Percentiles rank a stretch among this genome's conserved stretches.
Conservation (phyloP, 2,113 vertebrate species). For the Cololabis saira region DNA sequence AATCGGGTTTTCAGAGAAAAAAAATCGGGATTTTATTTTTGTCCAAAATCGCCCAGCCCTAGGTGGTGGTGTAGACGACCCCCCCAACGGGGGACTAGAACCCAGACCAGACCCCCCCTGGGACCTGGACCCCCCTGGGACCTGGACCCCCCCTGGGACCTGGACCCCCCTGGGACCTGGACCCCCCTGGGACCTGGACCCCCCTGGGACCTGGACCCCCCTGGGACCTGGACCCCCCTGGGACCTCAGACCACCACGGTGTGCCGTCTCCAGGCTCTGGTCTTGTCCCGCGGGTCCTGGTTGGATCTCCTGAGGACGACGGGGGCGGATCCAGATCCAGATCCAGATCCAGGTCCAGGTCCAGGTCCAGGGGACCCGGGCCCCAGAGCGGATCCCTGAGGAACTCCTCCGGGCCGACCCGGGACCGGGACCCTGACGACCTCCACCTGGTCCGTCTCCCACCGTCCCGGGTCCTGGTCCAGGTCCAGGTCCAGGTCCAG, state of each 20-base stretch:
- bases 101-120: too few relatives aligned
- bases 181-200: too few relatives aligned
- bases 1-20: too few relatives aligned
- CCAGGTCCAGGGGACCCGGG: constrained; percentile 18
- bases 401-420: background rate
- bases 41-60: too few relatives aligned
- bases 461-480: constrained; percentile 18
- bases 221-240: too few relatives aligned
- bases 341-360: constrained; percentile 21
- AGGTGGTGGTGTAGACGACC: too few relatives aligned
- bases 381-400: constrained; percentile 12
- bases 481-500: constrained; percentile 69
- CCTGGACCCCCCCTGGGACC: too few relatives aligned
- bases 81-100: too few relatives aligned
- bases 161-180: too few relatives aligned
- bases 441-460: constrained; percentile 48
- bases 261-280: constrained; percentile 87
- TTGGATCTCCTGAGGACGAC: constrained; percentile 83
- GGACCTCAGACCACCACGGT: constrained; percentile 87
- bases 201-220: too few relatives aligned
- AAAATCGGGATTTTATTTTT: too few relatives aligned
- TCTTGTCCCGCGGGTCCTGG: constrained; percentile 81
- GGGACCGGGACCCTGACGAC: constrained; percentile 41
- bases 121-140: too few relatives aligned
- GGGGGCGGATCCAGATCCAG: constrained; percentile 58